Evolutionary conservation across 2,113 vertebrate species (phyloP), one percentile per base, ranked within the genome.

Genomic region (Micromys minutus): DNA sequence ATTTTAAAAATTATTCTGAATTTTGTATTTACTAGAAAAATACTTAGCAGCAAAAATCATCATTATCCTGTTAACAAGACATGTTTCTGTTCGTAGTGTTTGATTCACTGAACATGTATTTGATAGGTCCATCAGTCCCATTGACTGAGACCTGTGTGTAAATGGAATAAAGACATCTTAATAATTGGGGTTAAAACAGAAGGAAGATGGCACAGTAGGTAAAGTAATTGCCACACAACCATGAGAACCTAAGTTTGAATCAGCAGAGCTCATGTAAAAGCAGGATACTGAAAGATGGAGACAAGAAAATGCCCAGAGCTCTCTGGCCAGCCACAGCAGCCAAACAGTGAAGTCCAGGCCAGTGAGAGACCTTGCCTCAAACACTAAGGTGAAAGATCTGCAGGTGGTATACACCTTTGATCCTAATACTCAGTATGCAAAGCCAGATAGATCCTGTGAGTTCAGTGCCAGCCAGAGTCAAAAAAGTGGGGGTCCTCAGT

Each of bases 1-100:
- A 81, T 77, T 89, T 93, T 92, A 59, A 96, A 91, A 69, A 7
- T 89, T 84, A 80, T 83, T 89, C 83, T 80, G 45, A 94, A 83
- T 89, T 89, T 89, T 42, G n/a, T 93, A 74, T 61, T 90, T 94
- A 81, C 31, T 19, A 21, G 42, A 36, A 63, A 85, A 89, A 59
- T 80, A 75, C 24, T 2, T 59, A 50, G 74, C 71, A 90, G 12
- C 15, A 65, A 52, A 26, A 22, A 93, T 52, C n/a, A 76, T 84
- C 72, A 65, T 92, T 87, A 85, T 55, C 80, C 74, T 85, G 22
- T 83, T 50, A 39, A 87, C 52, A n/a, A 69, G n/a, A 71, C 15
- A 71, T 6, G 8, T 81, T 87, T 86, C 93, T 74, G 36, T 11
- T 67, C 55, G 24, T n/a, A 26, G 31, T 63, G 5, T 47, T 96